phyloP scores from a whole-genome alignment of 2,113 vertebrate species.

The Panthera leo region DNA sequence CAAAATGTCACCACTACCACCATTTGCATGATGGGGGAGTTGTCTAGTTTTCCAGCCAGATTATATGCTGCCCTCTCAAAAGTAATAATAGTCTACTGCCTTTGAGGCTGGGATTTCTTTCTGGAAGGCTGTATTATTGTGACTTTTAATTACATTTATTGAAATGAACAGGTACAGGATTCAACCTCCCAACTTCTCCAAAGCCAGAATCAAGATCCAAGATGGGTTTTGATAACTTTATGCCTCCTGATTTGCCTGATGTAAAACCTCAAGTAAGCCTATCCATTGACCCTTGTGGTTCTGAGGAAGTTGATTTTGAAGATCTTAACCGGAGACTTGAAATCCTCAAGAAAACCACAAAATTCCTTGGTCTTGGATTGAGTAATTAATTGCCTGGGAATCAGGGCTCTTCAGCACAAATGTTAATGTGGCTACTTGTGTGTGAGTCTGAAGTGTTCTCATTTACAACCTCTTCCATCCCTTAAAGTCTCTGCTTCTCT shows the following conservation, averaged over 20 bases:
- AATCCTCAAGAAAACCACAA: constrained; percentile 38
- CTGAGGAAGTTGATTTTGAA: constrained; percentile 19
- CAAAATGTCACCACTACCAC: neutral
- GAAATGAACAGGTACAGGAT: neutral
- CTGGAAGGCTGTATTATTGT: neutral
- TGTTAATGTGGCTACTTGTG: neutral
- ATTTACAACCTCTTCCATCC: neutral
- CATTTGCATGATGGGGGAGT: neutral
- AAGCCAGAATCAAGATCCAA: neutral
- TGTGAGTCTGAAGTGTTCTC: neutral
- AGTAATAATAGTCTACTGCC: neutral
- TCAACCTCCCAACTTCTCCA: neutral
- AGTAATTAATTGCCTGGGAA: neutral
- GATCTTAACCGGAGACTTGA: constrained; percentile 16
- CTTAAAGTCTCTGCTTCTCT: neutral
- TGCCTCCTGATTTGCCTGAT: neutral
- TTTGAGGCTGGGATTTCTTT: constrained; percentile 29
- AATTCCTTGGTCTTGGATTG: constrained; percentile 1
- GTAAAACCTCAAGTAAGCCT: neutral
- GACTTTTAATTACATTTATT: constrained; percentile 4
- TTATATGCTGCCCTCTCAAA: neutral
- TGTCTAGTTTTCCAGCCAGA: neutral
- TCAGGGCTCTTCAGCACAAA: neutral
- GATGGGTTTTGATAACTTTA: constrained; percentile 8
- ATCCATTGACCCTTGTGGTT: neutral